Conservation (phyloP, 1,140 invertebrate species). For the Camponotus vicinus region DNA sequence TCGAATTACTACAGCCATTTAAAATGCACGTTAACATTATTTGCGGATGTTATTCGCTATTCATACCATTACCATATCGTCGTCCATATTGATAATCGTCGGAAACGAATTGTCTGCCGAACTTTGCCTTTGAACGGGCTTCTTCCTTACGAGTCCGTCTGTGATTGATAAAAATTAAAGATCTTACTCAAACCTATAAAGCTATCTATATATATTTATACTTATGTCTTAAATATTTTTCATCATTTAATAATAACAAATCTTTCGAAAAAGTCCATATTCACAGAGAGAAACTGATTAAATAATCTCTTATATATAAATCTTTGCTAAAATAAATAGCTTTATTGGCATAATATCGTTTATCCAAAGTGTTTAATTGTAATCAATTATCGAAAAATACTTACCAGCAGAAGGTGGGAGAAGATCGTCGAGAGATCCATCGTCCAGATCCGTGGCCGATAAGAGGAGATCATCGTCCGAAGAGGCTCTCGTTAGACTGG, state of each 20-base stretch:
- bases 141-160: conserved; percentile 84
- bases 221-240: not conserved
- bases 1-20: conserved; percentile 56
- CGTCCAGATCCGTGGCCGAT: conserved; percentile 90
- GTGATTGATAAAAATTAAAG: conserved; percentile 58
- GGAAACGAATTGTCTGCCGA: conserved; percentile 84
- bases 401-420: conserved; percentile 83
- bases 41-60: conserved; percentile 36
- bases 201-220: conserved; percentile 11
- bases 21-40: conserved; percentile 19
- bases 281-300: not conserved
- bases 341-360: conserved; percentile 15
- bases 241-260: not conserved
- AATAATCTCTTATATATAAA: not conserved
- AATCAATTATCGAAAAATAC: conserved; percentile 32
- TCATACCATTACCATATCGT: conserved; percentile 86
- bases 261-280: not conserved
- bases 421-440: conserved; percentile 89
- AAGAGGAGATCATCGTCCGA: conserved; percentile 94
- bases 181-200: conserved; percentile 31
- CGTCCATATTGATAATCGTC: conserved; percentile 83
- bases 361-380: not conserved
- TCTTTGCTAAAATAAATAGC: conserved; percentile 4
- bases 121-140: conserved; percentile 84
- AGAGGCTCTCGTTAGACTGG: conserved; percentile 91